Base-by-base conservation (phyloP, 2,113 vertebrate genomes). In the Vimba vimba region DNA sequence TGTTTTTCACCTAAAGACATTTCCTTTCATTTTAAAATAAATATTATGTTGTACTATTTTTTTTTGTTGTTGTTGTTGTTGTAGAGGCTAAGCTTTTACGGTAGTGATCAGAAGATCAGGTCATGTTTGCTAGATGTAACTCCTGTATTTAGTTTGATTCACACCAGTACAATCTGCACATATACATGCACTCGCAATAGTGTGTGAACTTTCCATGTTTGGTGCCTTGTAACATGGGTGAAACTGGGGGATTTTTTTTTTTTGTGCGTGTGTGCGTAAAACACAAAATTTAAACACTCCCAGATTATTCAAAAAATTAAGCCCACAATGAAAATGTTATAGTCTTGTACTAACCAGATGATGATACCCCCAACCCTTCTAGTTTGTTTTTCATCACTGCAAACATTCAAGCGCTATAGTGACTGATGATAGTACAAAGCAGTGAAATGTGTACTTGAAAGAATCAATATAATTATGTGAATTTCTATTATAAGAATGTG, bases 201-300 rank as follows among this genome's bases (percentile, higher is more conserved):
- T 84, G 79, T 82, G 86, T 91, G 91, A 84, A 89, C 86, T 91
- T 91, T 87, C 91, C 91, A 90, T 92, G 82, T 85, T 91, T 85
- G 91, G 94, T 95, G 93, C 93, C 93, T 94, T 95, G 90, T 89
- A 92, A 91, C 43, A 86, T 86, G 92, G 59, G 87, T 88, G 86
- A 88, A 89, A 78, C 50, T 87, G 79, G 85, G 84, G 78, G 39
- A 30, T 52, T 17, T 76, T 21, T 27, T 27, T 1, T 27, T 86
- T 59, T 27, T 43, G 43, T 64, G 2, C 84, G 7, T n/a, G 5
- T 43, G 27, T 78, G 59, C 12, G 13, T 59, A 73, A 11, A 71
- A 71, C 47, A 78, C 60, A 4, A 36, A 82, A 55, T 57, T 80
- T 33, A 43, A 73, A 66, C 55, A 25, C n/a, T 11, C 47, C 33